Evolutionary conservation across 2,888 invertebrate species (phyloP).

Genomic region (Caenorhabditis sp.): DNA sequence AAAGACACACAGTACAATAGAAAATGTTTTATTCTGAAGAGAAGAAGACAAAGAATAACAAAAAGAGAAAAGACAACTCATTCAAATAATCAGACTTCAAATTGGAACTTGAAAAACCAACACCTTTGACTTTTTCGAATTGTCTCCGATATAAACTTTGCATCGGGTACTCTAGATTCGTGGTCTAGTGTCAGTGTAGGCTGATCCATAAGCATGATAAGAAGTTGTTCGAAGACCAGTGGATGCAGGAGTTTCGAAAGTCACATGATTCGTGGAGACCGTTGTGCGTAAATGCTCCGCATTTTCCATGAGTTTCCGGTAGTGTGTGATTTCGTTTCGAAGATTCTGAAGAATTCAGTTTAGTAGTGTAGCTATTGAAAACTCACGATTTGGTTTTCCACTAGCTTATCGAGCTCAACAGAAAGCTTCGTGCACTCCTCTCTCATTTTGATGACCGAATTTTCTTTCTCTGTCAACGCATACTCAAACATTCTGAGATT

Average conservation of each 20-base stretch:
- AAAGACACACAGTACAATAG: constrained; percentile 16
- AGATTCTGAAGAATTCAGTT: constrained; percentile 29
- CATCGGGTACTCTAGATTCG: no score
- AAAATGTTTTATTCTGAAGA: not conserved
- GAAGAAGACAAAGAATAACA: not conserved
- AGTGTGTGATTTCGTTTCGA: constrained; percentile 52
- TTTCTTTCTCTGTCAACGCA: constrained; percentile 50
- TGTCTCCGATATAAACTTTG: no score
- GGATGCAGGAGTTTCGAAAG: constrained; percentile 25
- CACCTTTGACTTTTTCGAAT: not conserved
- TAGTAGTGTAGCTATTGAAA: not conserved
- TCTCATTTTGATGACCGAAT: constrained; percentile 48
- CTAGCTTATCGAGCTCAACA: constrained; percentile 53
- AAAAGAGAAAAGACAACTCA: not conserved
- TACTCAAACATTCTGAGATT: constrained; percentile 49
- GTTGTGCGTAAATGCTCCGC: constrained; percentile 48
- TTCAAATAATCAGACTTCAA: constrained; percentile 5
- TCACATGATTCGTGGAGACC: constrained; percentile 29
- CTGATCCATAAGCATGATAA: constrained; percentile 51
- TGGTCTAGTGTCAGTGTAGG: constrained; percentile 20
- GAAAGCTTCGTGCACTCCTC: constrained; percentile 58
- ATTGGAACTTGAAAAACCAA: constrained; percentile 5
- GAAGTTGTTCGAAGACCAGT: constrained; percentile 34
- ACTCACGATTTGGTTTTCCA: constrained; percentile 56
- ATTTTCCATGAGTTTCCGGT: constrained; percentile 57